A percentile compares a stretch with the other conserved stretches of the same genome.
These are phyloP conservation scores for Megalurothrips usitatus DNA, from an alignment of 2,888 invertebrate species.

Conservation along the genomic window DNA sequence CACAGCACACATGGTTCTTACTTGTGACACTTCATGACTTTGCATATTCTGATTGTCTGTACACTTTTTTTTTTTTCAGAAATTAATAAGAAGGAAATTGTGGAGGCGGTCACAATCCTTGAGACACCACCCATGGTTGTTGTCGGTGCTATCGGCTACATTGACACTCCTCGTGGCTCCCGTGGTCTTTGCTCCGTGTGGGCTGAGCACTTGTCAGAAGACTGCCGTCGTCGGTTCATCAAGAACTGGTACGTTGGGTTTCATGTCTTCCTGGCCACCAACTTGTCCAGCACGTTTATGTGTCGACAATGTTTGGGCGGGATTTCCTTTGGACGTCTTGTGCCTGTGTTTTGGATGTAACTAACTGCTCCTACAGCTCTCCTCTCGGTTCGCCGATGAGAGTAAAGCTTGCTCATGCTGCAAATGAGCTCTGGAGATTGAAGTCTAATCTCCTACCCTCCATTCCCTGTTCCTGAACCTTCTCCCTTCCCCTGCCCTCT, in stretches of 20 bases:
- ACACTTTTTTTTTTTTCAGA: conserved; percentile 56
- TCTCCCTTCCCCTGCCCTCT: neutral
- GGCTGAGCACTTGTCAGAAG: conserved; percentile 98
- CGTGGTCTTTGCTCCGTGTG: conserved; percentile 93
- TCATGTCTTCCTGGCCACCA: neutral
- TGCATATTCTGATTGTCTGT: neutral
- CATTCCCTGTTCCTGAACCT: neutral
- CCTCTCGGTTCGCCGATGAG: conserved; percentile 51
- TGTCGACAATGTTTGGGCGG: too few relatives aligned
- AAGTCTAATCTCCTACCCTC: conserved; percentile 29
- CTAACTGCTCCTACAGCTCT: conserved; percentile 53
- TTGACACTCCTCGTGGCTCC: conserved; percentile 96
- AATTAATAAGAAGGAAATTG: conserved; percentile 99
- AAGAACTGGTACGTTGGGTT: conserved; percentile 86
- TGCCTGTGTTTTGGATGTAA: conserved; percentile 36
- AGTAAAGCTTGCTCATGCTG: conserved; percentile 16
- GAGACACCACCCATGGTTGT: conserved; percentile 98
- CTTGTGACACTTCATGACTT: too few relatives aligned
- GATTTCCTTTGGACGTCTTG: neutral
- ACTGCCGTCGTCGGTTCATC: conserved; percentile 97
- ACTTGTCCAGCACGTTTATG: neutral
- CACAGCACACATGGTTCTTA: too few relatives aligned
- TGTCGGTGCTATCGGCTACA: conserved; percentile 97
- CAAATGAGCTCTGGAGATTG: conserved; percentile 26
- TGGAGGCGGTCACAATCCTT: conserved; percentile 96